phyloP scores from a whole-genome alignment of 2,113 vertebrate genomes.

The Chloropsis cyanopogon region DNA sequence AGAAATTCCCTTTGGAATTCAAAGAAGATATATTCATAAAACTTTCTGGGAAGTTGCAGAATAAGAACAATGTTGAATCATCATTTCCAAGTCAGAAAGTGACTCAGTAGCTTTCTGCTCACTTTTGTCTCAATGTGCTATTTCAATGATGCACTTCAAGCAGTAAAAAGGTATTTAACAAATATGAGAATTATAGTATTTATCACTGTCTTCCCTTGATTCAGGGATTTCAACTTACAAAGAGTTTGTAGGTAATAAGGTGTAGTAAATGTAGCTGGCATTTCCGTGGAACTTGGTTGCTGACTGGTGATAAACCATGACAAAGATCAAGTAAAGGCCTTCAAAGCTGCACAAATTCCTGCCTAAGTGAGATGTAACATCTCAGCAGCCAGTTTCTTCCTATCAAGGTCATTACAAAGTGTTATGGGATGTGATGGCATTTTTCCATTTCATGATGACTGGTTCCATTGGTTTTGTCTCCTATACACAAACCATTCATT shows the following conservation, averaged over 20 bases:
- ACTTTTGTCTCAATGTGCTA: fast-evolving
- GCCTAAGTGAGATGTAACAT: background rate
- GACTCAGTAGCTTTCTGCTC: background rate
- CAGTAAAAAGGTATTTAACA: background rate
- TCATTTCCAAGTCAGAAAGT: background rate
- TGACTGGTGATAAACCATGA: background rate
- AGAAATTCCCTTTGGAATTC: background rate
- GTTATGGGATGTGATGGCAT: background rate
- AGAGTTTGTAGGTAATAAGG: background rate
- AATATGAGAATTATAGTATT: background rate
- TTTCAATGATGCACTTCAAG: background rate
- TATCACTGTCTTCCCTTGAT: background rate
- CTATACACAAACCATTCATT: background rate
- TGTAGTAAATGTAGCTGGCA: background rate
- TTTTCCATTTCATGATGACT: slow-evolving; percentile 1
- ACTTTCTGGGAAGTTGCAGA: background rate
- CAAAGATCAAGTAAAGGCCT: background rate
- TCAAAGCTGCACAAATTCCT: background rate
- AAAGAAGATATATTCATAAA: background rate
- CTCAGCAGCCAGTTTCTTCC: background rate
- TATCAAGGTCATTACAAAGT: background rate
- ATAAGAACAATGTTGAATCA: background rate
- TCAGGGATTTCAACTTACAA: background rate
- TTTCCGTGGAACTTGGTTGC: fast-evolving
- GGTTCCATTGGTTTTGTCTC: background rate